These are phyloP conservation scores for Drosophila novamexicana DNA, from an alignment of 1,140 invertebrate genomes.

Conservation along the genomic window DNA sequence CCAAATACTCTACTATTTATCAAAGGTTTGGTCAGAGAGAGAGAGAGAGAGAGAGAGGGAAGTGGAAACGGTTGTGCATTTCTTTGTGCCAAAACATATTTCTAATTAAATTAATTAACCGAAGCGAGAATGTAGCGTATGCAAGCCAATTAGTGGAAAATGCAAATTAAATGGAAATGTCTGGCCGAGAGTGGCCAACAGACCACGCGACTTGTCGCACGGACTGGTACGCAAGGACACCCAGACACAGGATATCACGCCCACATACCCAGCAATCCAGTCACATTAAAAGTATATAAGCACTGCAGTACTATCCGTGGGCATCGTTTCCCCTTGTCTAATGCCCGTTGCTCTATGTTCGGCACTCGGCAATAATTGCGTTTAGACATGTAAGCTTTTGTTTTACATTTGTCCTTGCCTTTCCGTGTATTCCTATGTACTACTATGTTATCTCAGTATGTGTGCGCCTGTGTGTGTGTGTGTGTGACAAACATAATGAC, in stretches of 20 bases:
- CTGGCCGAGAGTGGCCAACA: slow-evolving; percentile 48
- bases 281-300: slow-evolving; percentile 29
- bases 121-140: slow-evolving; percentile 68
- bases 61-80: slow-evolving; percentile 41
- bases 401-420: slow-evolving; percentile 31
- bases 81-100: slow-evolving; percentile 75
- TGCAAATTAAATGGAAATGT: slow-evolving; percentile 82
- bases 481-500: slow-evolving; percentile 77
- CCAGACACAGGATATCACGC: background rate
- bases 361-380: slow-evolving; percentile 66
- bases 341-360: slow-evolving; percentile 47
- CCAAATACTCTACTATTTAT: slow-evolving; percentile 35
- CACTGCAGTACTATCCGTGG: slow-evolving; percentile 10
- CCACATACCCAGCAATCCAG: slow-evolving; percentile 3
- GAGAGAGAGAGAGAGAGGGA: background rate
- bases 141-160: slow-evolving; percentile 79
- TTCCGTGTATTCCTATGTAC: background rate
- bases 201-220: background rate
- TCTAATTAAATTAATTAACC: slow-evolving; percentile 81
- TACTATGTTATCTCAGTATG: background rate
- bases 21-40: background rate
- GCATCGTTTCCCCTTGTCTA: slow-evolving; percentile 13
- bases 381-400: slow-evolving; percentile 79
- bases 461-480: slow-evolving; percentile 40
- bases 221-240: background rate